These are phyloP conservation scores for Alligator mississippiensis DNA, from an alignment of 2,113 vertebrate species.

Conservation along the genomic window DNA sequence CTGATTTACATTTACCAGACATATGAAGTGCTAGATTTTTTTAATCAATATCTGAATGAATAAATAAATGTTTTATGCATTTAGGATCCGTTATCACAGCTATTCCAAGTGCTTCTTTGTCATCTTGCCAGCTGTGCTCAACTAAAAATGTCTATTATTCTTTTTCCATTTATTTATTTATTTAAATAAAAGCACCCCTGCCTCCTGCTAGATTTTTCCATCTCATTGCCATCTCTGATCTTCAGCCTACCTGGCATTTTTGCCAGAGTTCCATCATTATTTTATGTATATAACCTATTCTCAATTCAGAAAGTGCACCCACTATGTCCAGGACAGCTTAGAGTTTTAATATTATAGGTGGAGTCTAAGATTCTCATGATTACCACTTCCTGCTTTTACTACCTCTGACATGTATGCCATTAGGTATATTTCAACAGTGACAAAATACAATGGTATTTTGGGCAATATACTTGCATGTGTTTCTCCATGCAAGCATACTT, in stretches of 20 bases:
- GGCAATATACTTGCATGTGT: background rate
- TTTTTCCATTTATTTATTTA: background rate
- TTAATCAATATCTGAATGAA: constrained; percentile 26
- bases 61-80: constrained; percentile 27
- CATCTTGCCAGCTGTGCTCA: constrained; percentile 32
- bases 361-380: background rate
- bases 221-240: constrained; percentile 9
- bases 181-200: background rate
- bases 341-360: background rate
- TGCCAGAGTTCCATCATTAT: background rate
- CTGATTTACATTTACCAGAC: constrained; percentile 40
- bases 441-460: background rate
- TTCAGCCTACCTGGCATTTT: background rate
- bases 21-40: background rate
- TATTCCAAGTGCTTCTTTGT: constrained; percentile 26
- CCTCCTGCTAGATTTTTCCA: background rate
- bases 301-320: background rate
- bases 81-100: constrained; percentile 7
- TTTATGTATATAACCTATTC: background rate
- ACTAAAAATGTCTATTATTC: constrained; percentile 6
- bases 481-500: background rate
- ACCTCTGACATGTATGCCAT: background rate
- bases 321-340: background rate
- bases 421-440: background rate
- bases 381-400: background rate